These are phyloP conservation scores for Sorex fumeus DNA, from an alignment of 2,113 vertebrate species.

Conservation along the genomic window DNA sequence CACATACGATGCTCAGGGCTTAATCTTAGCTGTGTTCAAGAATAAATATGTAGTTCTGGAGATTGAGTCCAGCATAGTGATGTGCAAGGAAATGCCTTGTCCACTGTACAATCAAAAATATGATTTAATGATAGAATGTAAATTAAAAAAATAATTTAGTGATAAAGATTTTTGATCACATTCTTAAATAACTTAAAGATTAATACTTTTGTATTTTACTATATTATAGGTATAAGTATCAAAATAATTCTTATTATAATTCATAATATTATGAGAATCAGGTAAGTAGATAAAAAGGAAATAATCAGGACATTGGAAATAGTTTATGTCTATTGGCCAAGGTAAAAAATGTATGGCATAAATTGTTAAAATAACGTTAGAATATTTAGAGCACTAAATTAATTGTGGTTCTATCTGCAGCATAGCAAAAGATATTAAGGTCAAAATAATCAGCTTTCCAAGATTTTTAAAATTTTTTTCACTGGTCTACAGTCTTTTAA, in stretches of 20 bases:
- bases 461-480: background rate
- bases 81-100: too few species aligned
- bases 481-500: background rate
- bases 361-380: background rate
- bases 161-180: background rate
- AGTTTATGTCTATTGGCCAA: background rate
- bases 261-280: background rate
- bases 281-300: background rate
- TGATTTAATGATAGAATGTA: background rate
- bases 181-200: background rate
- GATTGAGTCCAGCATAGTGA: background rate
- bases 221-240: background rate
- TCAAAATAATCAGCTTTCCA: background rate
- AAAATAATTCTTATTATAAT: background rate
- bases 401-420: background rate
- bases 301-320: background rate
- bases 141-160: background rate
- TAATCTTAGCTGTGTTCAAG: too few species aligned
- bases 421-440: background rate
- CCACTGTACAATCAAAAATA: background rate
- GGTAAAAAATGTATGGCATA: background rate
- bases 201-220: background rate
- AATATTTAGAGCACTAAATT: background rate
- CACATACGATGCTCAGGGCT: too few species aligned
- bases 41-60: background rate